Evolutionary conservation across 2,113 vertebrate genomes (phyloP).

Genomic region (Pluvialis apricaria): DNA sequence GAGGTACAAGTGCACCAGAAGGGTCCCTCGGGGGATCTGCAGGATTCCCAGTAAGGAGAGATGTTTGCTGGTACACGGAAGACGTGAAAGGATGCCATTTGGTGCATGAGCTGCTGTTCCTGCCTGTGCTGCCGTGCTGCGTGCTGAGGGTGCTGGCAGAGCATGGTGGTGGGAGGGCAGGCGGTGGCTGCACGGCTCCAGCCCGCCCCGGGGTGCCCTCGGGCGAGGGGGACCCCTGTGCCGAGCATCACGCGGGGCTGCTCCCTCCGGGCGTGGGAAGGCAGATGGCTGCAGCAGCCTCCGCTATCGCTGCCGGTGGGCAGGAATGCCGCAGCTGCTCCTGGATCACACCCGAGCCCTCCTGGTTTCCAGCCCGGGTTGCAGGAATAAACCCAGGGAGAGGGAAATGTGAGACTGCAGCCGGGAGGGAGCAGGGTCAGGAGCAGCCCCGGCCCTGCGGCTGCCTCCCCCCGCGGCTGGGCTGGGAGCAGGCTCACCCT

Average conservation of each 20-base stretch:
- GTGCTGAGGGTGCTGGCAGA: neutral
- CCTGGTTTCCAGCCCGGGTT: neutral
- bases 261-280: neutral
- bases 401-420: neutral
- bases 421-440: neutral
- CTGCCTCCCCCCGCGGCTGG: neutral
- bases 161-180: neutral
- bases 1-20: neutral
- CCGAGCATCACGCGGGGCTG: neutral
- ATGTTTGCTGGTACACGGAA: neutral
- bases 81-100: neutral
- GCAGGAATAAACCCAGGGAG: neutral
- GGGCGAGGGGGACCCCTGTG: accelerated
- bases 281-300: neutral
- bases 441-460: neutral
- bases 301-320: neutral
- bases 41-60: neutral
- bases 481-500: neutral
- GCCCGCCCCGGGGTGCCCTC: accelerated
- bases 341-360: neutral
- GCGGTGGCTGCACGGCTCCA: neutral
- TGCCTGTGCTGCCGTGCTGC: neutral
- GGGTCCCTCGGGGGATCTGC: neutral
- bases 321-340: neutral
- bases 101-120: neutral